These are phyloP conservation scores for Denticeps clupeoides DNA, from an alignment of 2,797 vertebrate species.

Conservation along the genomic window DNA sequence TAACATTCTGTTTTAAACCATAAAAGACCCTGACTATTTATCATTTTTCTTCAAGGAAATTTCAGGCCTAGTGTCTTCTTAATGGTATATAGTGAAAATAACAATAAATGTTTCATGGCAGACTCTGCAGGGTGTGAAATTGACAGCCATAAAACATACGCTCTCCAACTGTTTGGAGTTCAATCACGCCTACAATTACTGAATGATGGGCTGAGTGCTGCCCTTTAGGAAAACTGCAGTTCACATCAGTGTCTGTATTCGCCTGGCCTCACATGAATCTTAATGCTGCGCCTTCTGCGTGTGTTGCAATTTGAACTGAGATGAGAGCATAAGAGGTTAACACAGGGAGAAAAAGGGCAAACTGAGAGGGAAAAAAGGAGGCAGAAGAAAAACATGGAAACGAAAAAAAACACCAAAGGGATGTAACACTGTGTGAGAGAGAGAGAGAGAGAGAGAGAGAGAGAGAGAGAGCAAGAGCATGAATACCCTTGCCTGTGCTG, in stretches of 20 bases:
- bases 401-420: background rate
- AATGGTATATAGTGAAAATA: too few relatives aligned
- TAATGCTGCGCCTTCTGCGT: background rate
- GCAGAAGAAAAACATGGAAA: too few relatives aligned
- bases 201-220: background rate
- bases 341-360: too few relatives aligned
- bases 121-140: too few relatives aligned
- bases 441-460: background rate
- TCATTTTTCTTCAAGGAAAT: too few relatives aligned
- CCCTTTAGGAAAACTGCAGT: background rate
- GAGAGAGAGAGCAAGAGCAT: background rate
- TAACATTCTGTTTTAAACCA: background rate
- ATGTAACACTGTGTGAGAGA: background rate
- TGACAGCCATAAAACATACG: too few relatives aligned
- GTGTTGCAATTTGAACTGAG: too few relatives aligned
- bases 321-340: too few relatives aligned
- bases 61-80: too few relatives aligned
- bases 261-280: background rate
- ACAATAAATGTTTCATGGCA: too few relatives aligned
- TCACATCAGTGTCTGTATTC: background rate
- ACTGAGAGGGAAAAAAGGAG: background rate
- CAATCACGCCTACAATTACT: too few relatives aligned
- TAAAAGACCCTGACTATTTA: too few relatives aligned
- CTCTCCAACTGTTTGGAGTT: background rate
- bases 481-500: conserved; percentile 40